These are phyloP conservation scores for Turritopsis dohrnii DNA, from an alignment of 30 jellyfish, hydroid and myxozoan genomes.

Conservation along the genomic window DNA sequence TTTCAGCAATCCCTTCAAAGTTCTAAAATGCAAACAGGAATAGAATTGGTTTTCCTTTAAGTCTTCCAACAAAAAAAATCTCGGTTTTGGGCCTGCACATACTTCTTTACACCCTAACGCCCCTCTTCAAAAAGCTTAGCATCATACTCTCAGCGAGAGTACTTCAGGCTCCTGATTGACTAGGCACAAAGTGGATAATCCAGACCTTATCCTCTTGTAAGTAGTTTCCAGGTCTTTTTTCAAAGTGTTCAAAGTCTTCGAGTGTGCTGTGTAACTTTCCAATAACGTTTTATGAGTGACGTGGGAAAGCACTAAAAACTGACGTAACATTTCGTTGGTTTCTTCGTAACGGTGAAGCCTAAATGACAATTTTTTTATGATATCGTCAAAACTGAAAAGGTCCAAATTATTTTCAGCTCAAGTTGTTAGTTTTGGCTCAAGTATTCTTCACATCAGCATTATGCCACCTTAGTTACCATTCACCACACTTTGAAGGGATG, in stretches of 20 bases:
- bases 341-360: slow-evolving; percentile 81
- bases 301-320: slow-evolving; percentile 64
- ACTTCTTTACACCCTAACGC: too few relatives aligned
- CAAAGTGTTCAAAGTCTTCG: slow-evolving; percentile 39
- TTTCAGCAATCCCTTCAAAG: background rate
- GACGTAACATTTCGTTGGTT: slow-evolving; percentile 81
- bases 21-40: background rate
- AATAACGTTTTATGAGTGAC: slow-evolving; percentile 45
- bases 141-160: background rate
- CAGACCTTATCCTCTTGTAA: slow-evolving; percentile 72
- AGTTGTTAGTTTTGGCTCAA: background rate
- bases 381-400: background rate
- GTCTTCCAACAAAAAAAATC: background rate
- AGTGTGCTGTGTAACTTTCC: slow-evolving; percentile 51
- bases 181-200: background rate
- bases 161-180: background rate
- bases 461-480: too few relatives aligned
- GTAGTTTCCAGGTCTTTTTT: slow-evolving; percentile 58
- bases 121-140: background rate
- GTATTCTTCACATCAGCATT: too few relatives aligned
- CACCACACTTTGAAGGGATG: too few relatives aligned
- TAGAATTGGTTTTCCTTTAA: background rate
- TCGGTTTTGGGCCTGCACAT: too few relatives aligned
- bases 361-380: background rate
- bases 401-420: background rate